phyloP scores from a whole-genome alignment of 2,113 vertebrate species.

The Pithys albifrons region DNA sequence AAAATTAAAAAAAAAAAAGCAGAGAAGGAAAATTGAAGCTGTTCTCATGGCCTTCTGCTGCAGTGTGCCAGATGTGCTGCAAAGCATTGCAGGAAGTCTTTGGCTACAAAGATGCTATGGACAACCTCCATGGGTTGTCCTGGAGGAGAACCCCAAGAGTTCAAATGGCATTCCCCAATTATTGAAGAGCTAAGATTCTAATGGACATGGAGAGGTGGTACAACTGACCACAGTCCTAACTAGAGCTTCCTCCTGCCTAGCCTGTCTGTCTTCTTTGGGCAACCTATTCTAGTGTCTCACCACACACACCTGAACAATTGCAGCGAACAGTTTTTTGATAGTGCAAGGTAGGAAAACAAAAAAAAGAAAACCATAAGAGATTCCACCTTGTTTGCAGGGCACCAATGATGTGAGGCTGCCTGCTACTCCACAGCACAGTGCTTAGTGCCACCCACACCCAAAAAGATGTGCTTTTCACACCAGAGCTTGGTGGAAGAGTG shows the following conservation, averaged over 20 bases:
- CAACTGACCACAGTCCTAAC: background rate
- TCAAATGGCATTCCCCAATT: background rate
- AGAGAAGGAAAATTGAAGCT: background rate
- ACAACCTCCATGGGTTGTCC: background rate
- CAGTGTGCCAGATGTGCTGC: background rate
- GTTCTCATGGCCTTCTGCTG: background rate
- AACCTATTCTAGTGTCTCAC: background rate
- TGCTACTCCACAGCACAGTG: background rate
- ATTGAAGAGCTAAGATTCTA: background rate
- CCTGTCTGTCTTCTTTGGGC: background rate
- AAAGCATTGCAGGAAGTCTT: background rate
- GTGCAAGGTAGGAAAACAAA: background rate
- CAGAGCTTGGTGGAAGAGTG: background rate
- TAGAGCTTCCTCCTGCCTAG: background rate
- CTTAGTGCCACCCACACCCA: background rate
- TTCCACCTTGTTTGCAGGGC: background rate
- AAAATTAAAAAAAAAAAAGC: background rate
- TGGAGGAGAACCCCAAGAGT: background rate
- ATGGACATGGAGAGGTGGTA: background rate
- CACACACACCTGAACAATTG: background rate
- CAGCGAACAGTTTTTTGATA: background rate
- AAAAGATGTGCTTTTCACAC: background rate
- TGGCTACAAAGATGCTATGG: background rate
- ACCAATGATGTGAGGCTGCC: background rate
- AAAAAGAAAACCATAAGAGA: background rate